Percentiles rank a stretch among this genome's conserved stretches.
Conservation (phyloP, 1,140 invertebrate species). For the Pemphigus obesinymphae region DNA sequence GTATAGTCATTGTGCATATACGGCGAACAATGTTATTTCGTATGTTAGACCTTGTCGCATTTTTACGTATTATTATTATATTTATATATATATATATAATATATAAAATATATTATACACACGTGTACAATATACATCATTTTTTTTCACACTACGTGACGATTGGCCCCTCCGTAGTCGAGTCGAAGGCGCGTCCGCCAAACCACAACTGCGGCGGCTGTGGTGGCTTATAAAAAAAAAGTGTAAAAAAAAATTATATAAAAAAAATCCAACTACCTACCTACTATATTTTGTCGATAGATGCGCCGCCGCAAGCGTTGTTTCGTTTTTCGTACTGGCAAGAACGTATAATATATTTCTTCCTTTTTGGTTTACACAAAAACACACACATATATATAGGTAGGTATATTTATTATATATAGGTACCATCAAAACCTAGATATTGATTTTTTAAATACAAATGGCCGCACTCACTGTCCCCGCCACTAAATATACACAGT, state of each 20-base stretch:
- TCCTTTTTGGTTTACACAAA: background rate
- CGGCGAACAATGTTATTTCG: background rate
- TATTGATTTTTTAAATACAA: conserved; percentile 10
- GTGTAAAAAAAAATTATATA: background rate
- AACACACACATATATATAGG: too few species aligned
- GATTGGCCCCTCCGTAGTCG: background rate
- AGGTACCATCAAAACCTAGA: background rate
- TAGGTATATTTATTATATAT: too few species aligned
- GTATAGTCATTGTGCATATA: background rate
- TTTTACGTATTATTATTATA: conserved; percentile 7
- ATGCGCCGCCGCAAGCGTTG: background rate
- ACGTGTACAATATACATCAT: background rate
- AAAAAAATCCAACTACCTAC: background rate
- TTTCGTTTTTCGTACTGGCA: too few species aligned
- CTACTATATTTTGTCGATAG: background rate
- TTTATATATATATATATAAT: background rate
- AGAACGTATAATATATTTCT: background rate
- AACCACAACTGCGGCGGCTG: background rate
- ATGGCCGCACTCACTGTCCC: background rate
- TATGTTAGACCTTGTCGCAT: conserved; percentile 3
- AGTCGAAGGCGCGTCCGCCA: conserved; percentile 14
- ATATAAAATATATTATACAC: too few species aligned
- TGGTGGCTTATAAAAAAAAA: background rate
- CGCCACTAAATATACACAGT: background rate
- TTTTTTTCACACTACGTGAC: conserved; percentile 32